These are phyloP conservation scores for Cheilosia vulpina DNA, from an alignment of 2,888 invertebrate species.

Conservation along the genomic window DNA sequence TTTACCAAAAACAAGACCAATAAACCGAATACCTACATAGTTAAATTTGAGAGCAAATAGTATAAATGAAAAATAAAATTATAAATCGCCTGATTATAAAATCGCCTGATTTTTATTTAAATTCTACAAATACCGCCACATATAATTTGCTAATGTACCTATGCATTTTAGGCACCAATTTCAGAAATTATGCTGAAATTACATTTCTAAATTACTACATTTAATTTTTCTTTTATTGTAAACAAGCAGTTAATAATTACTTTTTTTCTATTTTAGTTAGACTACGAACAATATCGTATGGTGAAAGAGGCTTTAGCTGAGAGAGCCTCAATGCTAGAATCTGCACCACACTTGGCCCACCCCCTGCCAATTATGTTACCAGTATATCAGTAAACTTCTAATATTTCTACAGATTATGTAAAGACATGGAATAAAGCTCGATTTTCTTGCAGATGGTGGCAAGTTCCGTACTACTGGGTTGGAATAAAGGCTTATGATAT, in stretches of 20 bases:
- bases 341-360: constrained; percentile 98
- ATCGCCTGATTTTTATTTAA: too few species aligned
- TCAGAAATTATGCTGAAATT: too few species aligned
- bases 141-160: too few species aligned
- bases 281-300: constrained; percentile 98
- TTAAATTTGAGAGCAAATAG: too few species aligned
- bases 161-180: too few species aligned
- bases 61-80: too few species aligned
- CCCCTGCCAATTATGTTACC: constrained; percentile 99
- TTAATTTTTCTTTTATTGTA: background rate
- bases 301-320: constrained; percentile 99
- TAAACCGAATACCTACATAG: too few species aligned
- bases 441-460: constrained; percentile 93
- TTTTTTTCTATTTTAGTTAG: constrained; percentile 85
- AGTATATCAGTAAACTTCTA: constrained; percentile 92
- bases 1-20: too few species aligned
- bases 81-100: too few species aligned
- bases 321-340: constrained; percentile 95
- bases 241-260: constrained; percentile 7
- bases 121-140: too few species aligned
- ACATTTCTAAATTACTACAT: too few species aligned
- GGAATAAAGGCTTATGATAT: constrained; percentile 99
- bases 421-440: constrained; percentile 12
- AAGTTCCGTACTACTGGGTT: constrained; percentile 99
- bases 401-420: background rate